Evolutionary conservation across 2,888 invertebrate genomes (phyloP).

Genomic region (Cybosia mesomella): DNA sequence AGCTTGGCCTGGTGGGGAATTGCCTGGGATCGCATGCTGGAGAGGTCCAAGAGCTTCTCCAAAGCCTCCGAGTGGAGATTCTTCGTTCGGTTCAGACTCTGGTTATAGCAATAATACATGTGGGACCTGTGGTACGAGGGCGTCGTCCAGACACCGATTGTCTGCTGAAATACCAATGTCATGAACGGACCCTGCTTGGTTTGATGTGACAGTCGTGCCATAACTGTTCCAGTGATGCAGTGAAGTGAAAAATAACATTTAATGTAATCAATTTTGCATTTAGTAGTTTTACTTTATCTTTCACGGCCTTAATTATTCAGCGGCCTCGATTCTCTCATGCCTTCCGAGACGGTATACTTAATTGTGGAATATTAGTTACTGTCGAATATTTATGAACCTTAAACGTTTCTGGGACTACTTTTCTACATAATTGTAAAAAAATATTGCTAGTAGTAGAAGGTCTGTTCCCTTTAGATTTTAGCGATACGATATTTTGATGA

Average conservation of each 20-base stretch:
- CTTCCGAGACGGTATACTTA: conserved; percentile 64
- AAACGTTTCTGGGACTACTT: conserved; percentile 69
- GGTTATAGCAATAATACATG: conserved; percentile 94
- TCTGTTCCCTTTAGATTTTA: conserved; percentile 60
- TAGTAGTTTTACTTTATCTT: conserved; percentile 70
- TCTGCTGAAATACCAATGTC: conserved; percentile 85
- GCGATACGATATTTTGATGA: conserved; percentile 57
- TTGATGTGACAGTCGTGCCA: conserved; percentile 62
- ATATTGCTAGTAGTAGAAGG: conserved; percentile 60
- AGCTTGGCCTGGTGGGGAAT: conserved; percentile 90
- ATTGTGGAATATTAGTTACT: conserved; percentile 60
- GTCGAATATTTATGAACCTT: conserved; percentile 64
- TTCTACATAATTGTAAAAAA: conserved; percentile 78
- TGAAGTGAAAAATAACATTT: conserved; percentile 51
- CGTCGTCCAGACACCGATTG: conserved; percentile 82
- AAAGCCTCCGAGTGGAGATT: conserved; percentile 90
- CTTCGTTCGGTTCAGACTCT: conserved; percentile 94
- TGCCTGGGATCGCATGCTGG: conserved; percentile 87
- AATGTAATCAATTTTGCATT: conserved; percentile 65
- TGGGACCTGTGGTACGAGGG: conserved; percentile 89
- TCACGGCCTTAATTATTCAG: conserved; percentile 73
- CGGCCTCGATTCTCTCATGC: conserved; percentile 75
- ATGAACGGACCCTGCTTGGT: conserved; percentile 66
- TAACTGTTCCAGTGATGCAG: conserved; percentile 57
- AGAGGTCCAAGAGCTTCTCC: conserved; percentile 85